A percentile compares a stretch with the other conserved stretches of the same genome.
These are phyloP conservation scores for Enteromius argenteus DNA, from an alignment of 2,797 vertebrate species.

Conservation along the genomic window DNA sequence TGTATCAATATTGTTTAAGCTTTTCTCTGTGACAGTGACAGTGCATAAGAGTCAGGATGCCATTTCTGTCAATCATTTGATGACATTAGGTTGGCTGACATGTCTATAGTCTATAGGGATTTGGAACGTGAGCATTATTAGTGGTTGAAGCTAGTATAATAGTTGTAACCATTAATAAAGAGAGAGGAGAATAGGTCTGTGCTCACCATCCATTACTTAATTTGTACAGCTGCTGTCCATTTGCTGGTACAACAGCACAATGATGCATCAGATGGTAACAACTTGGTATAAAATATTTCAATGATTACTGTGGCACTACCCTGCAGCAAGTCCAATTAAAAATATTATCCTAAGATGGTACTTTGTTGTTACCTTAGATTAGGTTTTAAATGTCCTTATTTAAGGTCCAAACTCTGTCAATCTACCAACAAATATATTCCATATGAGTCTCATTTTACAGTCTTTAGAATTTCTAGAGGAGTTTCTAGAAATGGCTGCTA, in stretches of 20 bases:
- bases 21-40: neutral
- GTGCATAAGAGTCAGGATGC: neutral
- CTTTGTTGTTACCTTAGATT: neutral
- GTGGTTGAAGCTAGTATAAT: neutral
- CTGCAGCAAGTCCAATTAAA: neutral
- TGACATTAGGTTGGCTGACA: conserved; percentile 2
- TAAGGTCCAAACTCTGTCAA: neutral
- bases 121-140: neutral
- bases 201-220: neutral
- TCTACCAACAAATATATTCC: conserved; percentile 28
- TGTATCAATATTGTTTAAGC: neutral
- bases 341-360: neutral
- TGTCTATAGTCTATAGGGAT: neutral
- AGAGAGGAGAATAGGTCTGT: neutral
- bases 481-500: neutral
- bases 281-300: neutral
- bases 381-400: neutral
- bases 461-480: neutral
- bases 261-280: neutral
- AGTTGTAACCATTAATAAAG: neutral
- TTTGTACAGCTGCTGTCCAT: neutral
- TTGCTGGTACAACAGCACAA: neutral
- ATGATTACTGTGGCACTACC: neutral
- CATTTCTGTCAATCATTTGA: neutral
- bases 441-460: conserved; percentile 12